A percentile compares a stretch with the other conserved stretches of the same genome.
Evolutionary conservation across 2,888 invertebrate genomes (phyloP).

Genomic region (Keiferia lycopersicella): DNA sequence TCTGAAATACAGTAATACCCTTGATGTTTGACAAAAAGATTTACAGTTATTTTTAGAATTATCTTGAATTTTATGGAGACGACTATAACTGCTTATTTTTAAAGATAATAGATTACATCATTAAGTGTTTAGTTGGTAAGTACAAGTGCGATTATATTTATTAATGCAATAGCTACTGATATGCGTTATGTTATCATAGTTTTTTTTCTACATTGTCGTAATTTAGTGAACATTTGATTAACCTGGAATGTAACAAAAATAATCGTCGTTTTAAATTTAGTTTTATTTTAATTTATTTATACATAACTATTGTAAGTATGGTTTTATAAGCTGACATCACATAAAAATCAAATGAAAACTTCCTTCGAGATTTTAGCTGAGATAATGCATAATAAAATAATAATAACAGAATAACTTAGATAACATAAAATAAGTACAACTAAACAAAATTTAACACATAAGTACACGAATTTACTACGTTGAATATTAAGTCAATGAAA

Average conservation of each 20-base stretch:
- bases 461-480: constrained; percentile 38
- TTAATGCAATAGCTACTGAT: constrained; percentile 59
- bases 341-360: constrained; percentile 4
- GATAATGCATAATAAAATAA: constrained; percentile 35
- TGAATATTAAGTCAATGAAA: constrained; percentile 35
- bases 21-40: background rate
- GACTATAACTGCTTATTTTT: background rate
- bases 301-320: too few species aligned
- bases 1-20: background rate
- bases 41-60: background rate
- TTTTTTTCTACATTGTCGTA: constrained; percentile 29
- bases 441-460: constrained; percentile 41
- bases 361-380: constrained; percentile 30
- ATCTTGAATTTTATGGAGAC: background rate
- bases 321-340: constrained; percentile 19
- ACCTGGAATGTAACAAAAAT: constrained; percentile 36
- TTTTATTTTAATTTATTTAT: too few species aligned
- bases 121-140: constrained; percentile 46
- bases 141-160: constrained; percentile 51
- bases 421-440: constrained; percentile 35
- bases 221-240: constrained; percentile 24
- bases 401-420: constrained; percentile 40
- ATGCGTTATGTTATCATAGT: constrained; percentile 47
- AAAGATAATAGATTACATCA: constrained; percentile 16
- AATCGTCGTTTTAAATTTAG: background rate